phyloP scores from a whole-genome alignment of 2,113 vertebrate genomes.

The Lepisosteus osseus region DNA sequence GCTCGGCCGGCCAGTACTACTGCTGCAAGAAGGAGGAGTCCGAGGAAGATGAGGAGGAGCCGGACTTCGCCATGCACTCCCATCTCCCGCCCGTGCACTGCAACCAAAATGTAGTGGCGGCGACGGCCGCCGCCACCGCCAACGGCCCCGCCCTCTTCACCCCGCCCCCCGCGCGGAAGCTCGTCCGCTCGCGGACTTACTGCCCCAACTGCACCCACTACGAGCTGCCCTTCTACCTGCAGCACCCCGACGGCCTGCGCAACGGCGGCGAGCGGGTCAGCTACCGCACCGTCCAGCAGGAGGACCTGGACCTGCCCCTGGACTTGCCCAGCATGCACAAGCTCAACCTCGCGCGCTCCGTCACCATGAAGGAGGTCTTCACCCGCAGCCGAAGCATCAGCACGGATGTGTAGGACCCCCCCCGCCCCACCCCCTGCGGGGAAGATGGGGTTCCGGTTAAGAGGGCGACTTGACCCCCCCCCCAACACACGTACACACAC shows the following conservation, averaged over 20 bases:
- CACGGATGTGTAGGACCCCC: conserved; percentile 79
- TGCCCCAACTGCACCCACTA: conserved; percentile 82
- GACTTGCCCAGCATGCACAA: conserved; percentile 75
- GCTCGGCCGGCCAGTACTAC: conserved; percentile 76
- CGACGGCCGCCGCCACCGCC: conserved; percentile 60
- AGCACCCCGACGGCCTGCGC: conserved; percentile 73
- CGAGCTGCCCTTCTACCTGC: conserved; percentile 87
- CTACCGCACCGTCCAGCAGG: conserved; percentile 79
- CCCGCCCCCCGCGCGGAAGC: conserved; percentile 71
- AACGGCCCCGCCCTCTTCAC: conserved; percentile 84
- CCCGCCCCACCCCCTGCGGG: not conserved
- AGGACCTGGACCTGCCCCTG: conserved; percentile 76
- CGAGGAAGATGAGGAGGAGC: conserved; percentile 96
- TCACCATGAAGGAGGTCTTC: conserved; percentile 93
- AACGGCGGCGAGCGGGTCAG: conserved; percentile 82
- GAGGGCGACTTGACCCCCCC: not conserved
- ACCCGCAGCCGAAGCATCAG: conserved; percentile 93
- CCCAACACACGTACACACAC: not conserved
- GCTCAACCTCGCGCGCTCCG: conserved; percentile 82
- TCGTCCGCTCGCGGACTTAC: conserved; percentile 70
- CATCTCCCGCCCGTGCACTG: conserved; percentile 85
- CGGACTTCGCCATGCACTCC: conserved; percentile 87
- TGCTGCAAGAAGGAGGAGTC: conserved; percentile 92
- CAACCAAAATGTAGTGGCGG: conserved; percentile 81
- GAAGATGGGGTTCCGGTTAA: not conserved